Base-by-base conservation (phyloP, 2,797 vertebrate species). In the Caiman crocodilus region DNA sequence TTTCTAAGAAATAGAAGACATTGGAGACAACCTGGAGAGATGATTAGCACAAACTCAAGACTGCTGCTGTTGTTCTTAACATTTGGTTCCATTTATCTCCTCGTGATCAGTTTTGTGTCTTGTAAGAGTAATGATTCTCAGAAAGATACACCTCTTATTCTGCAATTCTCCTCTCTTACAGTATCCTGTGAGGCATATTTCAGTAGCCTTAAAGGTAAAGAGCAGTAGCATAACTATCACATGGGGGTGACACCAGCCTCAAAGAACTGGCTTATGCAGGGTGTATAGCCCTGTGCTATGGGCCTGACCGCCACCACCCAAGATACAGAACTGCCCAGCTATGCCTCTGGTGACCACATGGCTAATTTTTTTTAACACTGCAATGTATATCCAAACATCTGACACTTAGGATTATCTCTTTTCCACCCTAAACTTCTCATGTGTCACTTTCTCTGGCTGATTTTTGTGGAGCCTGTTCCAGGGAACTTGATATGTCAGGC, bases 121-220 rank as follows among this genome's bases (percentile, higher is more conserved):
- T 82, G 67, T 86, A 69, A 94, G 92, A 85, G 79, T 28, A 59
- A 5, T 61, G 32, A n/a, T 82, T 93, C 79, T 88, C 59, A 75
- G 67, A 92, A 94, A 91, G 4, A 20, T 82, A 85, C 0, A 1
- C 71, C 73, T 91, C 84, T 77, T 82, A 74, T 75, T 83, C 84
- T 83, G 55, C 85, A 71, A 90, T 6, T 50, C 4, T 85, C 28
- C 14, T n/a, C 84, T 92, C 94, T 95, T 81, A 85, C 84, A 91
- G 59, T 25, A 90, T 94, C 91, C 91, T 94, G 71, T 88, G 65
- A 87, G 23, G 75, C 86, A 67, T 57, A 88, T 90, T 32, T 75
- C 75, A 92, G 63, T 71, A 91, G 63, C 10, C 74, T 90, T 80
- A 84, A 14, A 50, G 10, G 42, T 50, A 50, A 50, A 50, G 42